A percentile compares a stretch with the other conserved stretches of the same genome.
phyloP scores from a whole-genome alignment of 2,113 vertebrate species.

The Pseudorectes ferrugineus region DNA sequence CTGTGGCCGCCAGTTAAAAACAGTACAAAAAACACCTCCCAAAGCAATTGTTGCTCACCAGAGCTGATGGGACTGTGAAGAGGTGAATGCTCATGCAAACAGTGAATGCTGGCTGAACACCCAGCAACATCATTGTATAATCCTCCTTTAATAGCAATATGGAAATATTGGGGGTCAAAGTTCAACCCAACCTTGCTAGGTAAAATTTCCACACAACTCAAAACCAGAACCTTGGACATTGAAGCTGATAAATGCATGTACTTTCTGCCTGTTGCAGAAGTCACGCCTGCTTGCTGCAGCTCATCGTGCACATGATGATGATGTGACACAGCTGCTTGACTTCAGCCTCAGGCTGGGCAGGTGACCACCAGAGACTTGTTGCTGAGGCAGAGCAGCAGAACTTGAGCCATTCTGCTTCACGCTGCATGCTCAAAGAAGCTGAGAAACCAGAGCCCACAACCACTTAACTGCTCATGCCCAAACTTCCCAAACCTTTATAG shows the following conservation, averaged over 20 bases:
- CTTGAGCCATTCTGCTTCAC: background rate
- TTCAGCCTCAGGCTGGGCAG: background rate
- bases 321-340: background rate
- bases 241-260: background rate
- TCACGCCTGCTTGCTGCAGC: background rate
- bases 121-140: background rate
- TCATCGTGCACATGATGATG: rapidly evolving
- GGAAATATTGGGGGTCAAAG: background rate
- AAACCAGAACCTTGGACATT: background rate
- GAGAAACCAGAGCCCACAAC: background rate
- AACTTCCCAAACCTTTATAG: background rate
- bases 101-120: background rate
- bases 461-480: background rate
- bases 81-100: background rate
- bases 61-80: background rate
- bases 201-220: background rate
- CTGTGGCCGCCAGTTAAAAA: background rate
- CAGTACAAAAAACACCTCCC: background rate
- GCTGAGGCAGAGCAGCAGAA: background rate
- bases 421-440: background rate
- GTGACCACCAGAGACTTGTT: background rate
- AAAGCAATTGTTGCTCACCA: background rate
- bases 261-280: background rate
- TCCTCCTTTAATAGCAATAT: background rate
- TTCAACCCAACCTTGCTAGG: background rate